A percentile compares a stretch with the other conserved stretches of the same genome.
These are phyloP conservation scores for Aegotheles bennettii DNA, from an alignment of 2,113 vertebrate species.

Conservation along the genomic window DNA sequence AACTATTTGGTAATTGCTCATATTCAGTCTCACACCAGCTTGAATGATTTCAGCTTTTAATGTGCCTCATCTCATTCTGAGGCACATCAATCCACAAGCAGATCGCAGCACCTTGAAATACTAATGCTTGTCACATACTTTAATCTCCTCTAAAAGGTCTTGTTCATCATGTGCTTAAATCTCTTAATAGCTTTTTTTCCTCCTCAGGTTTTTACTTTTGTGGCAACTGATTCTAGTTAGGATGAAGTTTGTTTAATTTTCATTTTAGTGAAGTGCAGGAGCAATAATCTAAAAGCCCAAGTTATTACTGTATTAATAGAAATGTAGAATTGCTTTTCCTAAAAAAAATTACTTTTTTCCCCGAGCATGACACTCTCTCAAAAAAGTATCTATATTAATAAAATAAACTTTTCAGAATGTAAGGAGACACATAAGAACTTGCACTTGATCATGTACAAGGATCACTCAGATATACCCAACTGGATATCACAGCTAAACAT, in stretches of 20 bases:
- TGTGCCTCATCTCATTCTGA: slow-evolving; percentile 73
- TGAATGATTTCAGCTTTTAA: slow-evolving; percentile 73
- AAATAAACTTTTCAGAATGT: background rate
- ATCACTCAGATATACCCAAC: background rate
- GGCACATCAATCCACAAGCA: slow-evolving; percentile 72
- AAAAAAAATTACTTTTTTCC: background rate
- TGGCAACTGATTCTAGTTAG: slow-evolving; percentile 25
- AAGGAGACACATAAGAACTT: too few species aligned
- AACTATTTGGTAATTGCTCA: slow-evolving; percentile 74
- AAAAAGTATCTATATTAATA: background rate
- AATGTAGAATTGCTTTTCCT: background rate
- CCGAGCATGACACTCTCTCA: background rate
- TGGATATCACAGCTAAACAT: background rate
- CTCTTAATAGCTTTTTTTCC: slow-evolving; percentile 66
- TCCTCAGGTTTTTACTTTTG: slow-evolving; percentile 68
- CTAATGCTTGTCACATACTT: slow-evolving; percentile 74
- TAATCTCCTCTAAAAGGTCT: slow-evolving; percentile 70
- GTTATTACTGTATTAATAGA: slow-evolving; percentile 9
- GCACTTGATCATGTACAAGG: background rate
- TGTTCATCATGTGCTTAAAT: slow-evolving; percentile 66
- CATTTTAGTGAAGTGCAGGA: background rate
- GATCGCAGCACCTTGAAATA: slow-evolving; percentile 70
- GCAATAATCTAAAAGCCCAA: slow-evolving; percentile 44
- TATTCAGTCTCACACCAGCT: slow-evolving; percentile 62
- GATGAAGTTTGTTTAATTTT: slow-evolving; percentile 55